Evolutionary conservation across 1,140 invertebrate genomes (phyloP), one percentile per base, ranked within the genome.

Genomic region (Pseudachorutes palmiensis): DNA sequence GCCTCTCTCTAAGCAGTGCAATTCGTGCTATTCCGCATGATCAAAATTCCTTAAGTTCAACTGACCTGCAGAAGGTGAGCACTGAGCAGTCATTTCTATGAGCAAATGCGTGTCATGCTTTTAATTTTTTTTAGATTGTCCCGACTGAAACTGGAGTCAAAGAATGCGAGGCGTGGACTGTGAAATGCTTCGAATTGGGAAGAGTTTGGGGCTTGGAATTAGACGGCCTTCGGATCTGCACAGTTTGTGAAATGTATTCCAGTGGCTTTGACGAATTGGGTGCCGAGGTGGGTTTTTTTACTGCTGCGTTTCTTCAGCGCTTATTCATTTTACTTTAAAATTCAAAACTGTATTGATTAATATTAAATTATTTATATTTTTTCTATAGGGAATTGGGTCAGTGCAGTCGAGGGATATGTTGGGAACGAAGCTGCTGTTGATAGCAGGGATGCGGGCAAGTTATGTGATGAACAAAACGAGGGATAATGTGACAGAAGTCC

Each of bases 201-300:
- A 83, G 85, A 48, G 83, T 88, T 60, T 95, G 93, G 91, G 83
- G 85, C 66, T 77, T 94, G 32, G 86, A 91, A 76, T 80, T 83
- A 24, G 89, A 92, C 74, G 82, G 85, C 70, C 78, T 95, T 36
- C 83, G 85, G 71, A 82, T 87, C 72, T 87, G 90, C 78, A 86
- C 92, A 80, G 83, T 90, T 55, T 84, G 84, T 73, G 85, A 90
- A 74, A 79, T 92, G 19, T 92, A 91, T 76, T 82, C 83, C 0
- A 83, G 84, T 75, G 89, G 89, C 48, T 86, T 87, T 74, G 90
- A 94, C 82, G 81, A 80, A 36, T 76, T 89, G 33, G 91, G 88
- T 28, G 83, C 89, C 77, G 86, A 89, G 77, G 85, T 91, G 72
- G 75, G 65, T 63, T 65, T 55, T 30, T 51, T 58, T 57, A 55